Evolutionary conservation across 1,140 invertebrate species (phyloP).

Genomic region (Marisa cornuarietis): DNA sequence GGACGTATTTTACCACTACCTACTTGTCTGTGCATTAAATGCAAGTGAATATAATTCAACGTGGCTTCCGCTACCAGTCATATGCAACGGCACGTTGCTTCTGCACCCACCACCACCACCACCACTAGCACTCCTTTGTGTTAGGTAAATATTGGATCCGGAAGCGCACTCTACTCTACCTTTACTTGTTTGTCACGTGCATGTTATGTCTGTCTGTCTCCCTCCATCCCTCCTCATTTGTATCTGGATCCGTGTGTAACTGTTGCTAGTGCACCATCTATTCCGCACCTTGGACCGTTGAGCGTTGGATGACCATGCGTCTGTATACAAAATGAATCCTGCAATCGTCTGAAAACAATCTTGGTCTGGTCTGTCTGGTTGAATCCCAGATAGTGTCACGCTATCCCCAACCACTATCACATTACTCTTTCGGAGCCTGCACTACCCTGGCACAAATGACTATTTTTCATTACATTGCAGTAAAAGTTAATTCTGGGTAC

Average conservation of each 20-base stretch:
- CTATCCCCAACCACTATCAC: not conserved
- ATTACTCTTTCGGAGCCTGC: not conserved
- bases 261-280: not conserved
- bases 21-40: too few relatives aligned
- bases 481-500: too few relatives aligned
- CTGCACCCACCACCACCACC: not conserved
- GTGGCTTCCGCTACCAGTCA: too few relatives aligned
- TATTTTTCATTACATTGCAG: too few relatives aligned
- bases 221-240: not conserved
- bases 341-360: not conserved
- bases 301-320: not conserved
- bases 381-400: not conserved
- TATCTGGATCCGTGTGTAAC: not conserved
- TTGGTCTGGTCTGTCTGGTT: not conserved
- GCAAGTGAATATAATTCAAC: too few relatives aligned
- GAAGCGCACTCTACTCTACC: not conserved
- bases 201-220: conserved; percentile 1
- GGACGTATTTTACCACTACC: too few relatives aligned
- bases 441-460: not conserved
- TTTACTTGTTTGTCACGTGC: not conserved
- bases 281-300: not conserved
- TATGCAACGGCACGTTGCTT: too few relatives aligned
- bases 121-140: too few relatives aligned
- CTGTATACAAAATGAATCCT: not conserved
- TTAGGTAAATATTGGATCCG: too few relatives aligned